phyloP scores from a whole-genome alignment of 2,113 vertebrate genomes.

The Dicentrarchus labrax region DNA sequence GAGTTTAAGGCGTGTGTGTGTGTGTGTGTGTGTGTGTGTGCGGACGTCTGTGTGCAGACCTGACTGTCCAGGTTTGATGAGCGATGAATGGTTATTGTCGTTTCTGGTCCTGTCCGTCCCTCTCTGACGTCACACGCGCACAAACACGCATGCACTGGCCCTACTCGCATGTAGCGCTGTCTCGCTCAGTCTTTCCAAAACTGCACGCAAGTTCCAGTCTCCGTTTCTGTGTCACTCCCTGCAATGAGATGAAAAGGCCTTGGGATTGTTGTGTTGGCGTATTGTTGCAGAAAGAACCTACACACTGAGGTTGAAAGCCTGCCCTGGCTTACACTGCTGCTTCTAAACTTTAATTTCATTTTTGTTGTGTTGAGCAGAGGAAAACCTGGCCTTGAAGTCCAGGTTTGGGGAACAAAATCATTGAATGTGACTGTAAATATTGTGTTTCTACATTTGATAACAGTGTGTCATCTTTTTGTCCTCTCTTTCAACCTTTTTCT shows the following conservation, averaged over 20 bases:
- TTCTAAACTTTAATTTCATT: slow-evolving; percentile 5
- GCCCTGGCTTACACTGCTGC: slow-evolving; percentile 26
- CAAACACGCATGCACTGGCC: slow-evolving; percentile 63
- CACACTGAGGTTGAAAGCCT: slow-evolving; percentile 19
- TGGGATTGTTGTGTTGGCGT: slow-evolving; percentile 22
- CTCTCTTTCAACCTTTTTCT: background rate
- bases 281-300: slow-evolving; percentile 11
- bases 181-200: slow-evolving; percentile 43
- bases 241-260: slow-evolving; percentile 8
- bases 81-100: slow-evolving; percentile 36
- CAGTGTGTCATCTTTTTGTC: background rate
- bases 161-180: slow-evolving; percentile 74
- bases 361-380: slow-evolving; percentile 19
- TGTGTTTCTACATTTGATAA: slow-evolving; percentile 27
- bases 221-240: slow-evolving; percentile 57
- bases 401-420: slow-evolving; percentile 13
- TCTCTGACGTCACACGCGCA: slow-evolving; percentile 23
- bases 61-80: slow-evolving; percentile 38
- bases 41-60: slow-evolving; percentile 20
- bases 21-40: slow-evolving; percentile 36
- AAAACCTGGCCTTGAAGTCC: slow-evolving; percentile 36
- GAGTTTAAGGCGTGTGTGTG: slow-evolving; percentile 42
- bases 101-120: slow-evolving; percentile 55
- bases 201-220: slow-evolving; percentile 61
- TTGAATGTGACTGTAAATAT: background rate